Base-by-base conservation (phyloP, 2,888 invertebrate genomes). In the Thalpophila matura region DNA sequence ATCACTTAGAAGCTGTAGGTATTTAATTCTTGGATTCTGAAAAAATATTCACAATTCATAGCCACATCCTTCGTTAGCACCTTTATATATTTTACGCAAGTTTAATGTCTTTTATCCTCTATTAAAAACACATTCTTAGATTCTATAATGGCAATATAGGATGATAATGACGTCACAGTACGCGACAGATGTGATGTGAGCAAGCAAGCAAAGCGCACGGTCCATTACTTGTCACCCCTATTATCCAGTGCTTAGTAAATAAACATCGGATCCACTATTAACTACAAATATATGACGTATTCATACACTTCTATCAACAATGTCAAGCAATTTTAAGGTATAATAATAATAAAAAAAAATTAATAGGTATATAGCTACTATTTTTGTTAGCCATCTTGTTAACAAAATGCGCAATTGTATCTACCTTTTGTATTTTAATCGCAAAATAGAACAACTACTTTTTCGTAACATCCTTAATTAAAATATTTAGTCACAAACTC, bases 151-250 rank as follows among this genome's bases (percentile, higher is more conserved):
- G 62, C 71, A 79, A 82, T 84, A 79, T 84, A 85, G 79, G 81
- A 82, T 83, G 81, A 84, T 83, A 81, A 69, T 63, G 78, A 67
- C 74, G 74, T 82, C 79, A 80, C 79, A 68, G 80, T 87, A 89
- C 88, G 89, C 79, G 91, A 77, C 87, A 87, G 85, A 84, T 83
- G 87, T 84, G 84, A n/a, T n/a, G n/a, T n/a, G n/a, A n/a, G n/a
- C n/a, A n/a, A n/a, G n/a, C n/a, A n/a, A 63, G 57, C 22, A 37
- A 80, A 71, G 76, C 78, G 82, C 81, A 87, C 91, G 91, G 86
- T 84, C 86, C 92, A 92, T 93, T 94, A 90, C 91, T 83, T 82
- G 72, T 59, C 74, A 74, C 85, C 87, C 88, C 86, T 80, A 71
- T 81, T 85, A 80, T 83, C 76, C 77, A 66, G 66, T 70, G 68